These are phyloP conservation scores for Diplazon laetatorius DNA, from an alignment of 2,888 invertebrate genomes.

Conservation along the genomic window DNA sequence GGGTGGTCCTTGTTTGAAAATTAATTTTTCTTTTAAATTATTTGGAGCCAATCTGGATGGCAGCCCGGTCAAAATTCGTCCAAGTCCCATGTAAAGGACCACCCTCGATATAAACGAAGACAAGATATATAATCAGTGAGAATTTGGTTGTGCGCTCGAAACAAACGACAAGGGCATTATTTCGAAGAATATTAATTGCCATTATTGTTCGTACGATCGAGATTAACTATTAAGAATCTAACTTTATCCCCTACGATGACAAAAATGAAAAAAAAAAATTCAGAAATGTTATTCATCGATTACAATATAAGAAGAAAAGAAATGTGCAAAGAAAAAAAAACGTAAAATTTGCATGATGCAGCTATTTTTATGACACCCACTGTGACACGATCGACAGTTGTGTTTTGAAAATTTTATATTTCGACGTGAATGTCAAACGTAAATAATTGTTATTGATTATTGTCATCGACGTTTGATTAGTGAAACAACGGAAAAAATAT, in stretches of 20 bases:
- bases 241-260: too few species aligned
- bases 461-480: slow-evolving; percentile 42
- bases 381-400: background rate
- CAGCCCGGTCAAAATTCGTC: too few species aligned
- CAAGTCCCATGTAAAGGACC: too few species aligned
- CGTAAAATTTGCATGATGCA: slow-evolving; percentile 7
- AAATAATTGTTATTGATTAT: slow-evolving; percentile 45
- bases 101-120: slow-evolving; percentile 26
- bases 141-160: slow-evolving; percentile 65
- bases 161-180: slow-evolving; percentile 39
- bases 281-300: slow-evolving; percentile 47
- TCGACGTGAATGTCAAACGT: background rate
- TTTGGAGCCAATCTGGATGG: too few species aligned
- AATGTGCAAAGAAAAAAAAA: slow-evolving; percentile 14
- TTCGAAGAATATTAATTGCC: slow-evolving; percentile 34
- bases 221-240: slow-evolving; percentile 47
- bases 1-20: too few species aligned
- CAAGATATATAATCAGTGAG: slow-evolving; percentile 64
- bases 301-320: slow-evolving; percentile 1
- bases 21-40: too few species aligned
- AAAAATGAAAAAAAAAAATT: slow-evolving; percentile 14
- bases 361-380: slow-evolving; percentile 9
- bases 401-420: slow-evolving; percentile 7
- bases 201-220: slow-evolving; percentile 35
- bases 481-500: background rate